Conservation (phyloP, 2,888 invertebrate genomes). For the Cerastis rubricosa region DNA sequence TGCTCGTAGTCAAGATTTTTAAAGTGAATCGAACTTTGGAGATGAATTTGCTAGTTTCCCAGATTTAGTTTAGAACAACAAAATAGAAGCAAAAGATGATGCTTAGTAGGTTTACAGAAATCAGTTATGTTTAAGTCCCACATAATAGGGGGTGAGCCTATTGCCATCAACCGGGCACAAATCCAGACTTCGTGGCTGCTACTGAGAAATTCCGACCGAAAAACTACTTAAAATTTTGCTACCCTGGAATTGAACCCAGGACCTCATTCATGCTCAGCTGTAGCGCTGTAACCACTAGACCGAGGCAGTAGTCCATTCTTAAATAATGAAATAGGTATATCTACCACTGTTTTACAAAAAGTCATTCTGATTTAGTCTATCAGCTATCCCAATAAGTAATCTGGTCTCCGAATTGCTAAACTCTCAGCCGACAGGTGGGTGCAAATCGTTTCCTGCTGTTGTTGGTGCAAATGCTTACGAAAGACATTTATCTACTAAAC, state of each 20-base stretch:
- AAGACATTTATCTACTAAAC: constrained; percentile 50
- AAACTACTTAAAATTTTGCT: no score
- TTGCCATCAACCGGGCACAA: no score
- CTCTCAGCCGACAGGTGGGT: constrained; percentile 57
- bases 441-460: constrained; percentile 60
- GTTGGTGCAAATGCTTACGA: constrained; percentile 59
- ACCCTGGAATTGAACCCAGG: no score
- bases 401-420: constrained; percentile 1
- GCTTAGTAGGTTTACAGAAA: background rate
- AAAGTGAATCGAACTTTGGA: background rate
- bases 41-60: background rate
- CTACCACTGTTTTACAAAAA: background rate
- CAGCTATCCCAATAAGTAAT: background rate
- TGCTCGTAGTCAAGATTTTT: background rate
- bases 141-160: no score
- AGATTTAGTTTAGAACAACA: background rate
- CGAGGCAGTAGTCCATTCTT: no score
- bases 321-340: background rate
- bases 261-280: no score
- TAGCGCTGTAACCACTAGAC: no score
- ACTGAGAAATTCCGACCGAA: no score
- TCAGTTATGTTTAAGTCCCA: background rate
- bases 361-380: background rate
- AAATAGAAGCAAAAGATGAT: background rate
- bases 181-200: no score